Conservation (phyloP, 2,113 vertebrate species). For the Pseudopodoces humilis region DNA sequence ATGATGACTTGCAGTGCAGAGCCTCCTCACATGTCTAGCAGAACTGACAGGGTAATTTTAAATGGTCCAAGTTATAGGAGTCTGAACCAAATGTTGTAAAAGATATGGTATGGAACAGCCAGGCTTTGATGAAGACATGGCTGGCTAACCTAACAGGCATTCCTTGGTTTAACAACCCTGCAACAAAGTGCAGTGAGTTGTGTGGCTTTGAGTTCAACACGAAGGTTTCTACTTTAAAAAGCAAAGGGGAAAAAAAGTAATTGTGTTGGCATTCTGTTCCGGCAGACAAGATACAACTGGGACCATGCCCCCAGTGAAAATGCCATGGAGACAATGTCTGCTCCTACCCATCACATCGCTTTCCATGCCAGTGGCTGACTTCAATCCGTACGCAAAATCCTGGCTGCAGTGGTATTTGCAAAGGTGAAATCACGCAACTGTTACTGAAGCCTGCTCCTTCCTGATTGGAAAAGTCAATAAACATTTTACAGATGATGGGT, state of each 20-base stretch:
- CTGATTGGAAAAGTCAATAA: not conserved
- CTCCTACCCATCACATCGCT: slow-evolving; percentile 19
- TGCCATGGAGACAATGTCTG: not conserved
- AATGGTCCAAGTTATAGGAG: not conserved
- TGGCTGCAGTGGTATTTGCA: not conserved
- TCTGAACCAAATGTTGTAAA: not conserved
- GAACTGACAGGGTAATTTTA: not conserved
- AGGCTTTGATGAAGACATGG: not conserved
- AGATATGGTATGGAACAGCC: not conserved
- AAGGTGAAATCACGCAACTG: slow-evolving; percentile 7
- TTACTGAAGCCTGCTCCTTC: not conserved
- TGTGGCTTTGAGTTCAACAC: not conserved
- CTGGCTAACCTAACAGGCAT: not conserved
- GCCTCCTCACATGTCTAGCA: not conserved
- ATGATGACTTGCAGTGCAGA: not conserved
- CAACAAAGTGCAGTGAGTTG: not conserved
- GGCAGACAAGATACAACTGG: accelerated
- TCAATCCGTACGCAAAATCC: not conserved
- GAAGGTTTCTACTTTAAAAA: not conserved
- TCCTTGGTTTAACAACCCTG: not conserved
- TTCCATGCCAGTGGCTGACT: slow-evolving; percentile 17
- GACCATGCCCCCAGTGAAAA: not conserved
- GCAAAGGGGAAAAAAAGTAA: not conserved
- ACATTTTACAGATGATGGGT: not conserved
- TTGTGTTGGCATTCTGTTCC: not conserved